A percentile compares a stretch with the other conserved stretches of the same genome.
These are phyloP conservation scores for Dicrostonyx torquatus DNA, from an alignment of 2,797 vertebrate species.

Conservation along the genomic window DNA sequence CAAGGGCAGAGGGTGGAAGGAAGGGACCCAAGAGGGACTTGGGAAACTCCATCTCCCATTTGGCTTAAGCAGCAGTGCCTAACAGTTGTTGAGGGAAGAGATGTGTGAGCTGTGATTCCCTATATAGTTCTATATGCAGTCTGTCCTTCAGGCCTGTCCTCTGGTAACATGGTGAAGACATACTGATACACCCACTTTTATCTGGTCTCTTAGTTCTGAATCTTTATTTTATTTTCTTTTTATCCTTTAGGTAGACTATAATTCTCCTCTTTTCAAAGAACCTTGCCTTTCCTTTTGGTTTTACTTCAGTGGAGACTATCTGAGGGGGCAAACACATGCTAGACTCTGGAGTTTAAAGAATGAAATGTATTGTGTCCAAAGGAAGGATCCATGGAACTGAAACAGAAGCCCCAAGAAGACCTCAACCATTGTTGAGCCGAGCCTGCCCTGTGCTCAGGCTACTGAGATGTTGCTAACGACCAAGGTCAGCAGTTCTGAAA, in stretches of 20 bases:
- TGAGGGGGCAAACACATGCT: not conserved
- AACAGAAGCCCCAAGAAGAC: not conserved
- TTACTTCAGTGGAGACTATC: not conserved
- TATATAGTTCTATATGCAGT: not conserved
- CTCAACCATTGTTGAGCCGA: not conserved
- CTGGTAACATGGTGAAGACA: too few relatives aligned
- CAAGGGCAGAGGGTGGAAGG: not conserved
- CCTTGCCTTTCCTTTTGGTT: not conserved
- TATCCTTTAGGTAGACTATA: not conserved
- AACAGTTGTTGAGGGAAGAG: not conserved
- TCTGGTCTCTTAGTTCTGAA: not conserved
- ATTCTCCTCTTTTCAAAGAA: not conserved
- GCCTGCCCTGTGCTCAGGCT: not conserved
- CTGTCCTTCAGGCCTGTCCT: not conserved
- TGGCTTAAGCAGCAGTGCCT: slow-evolving; percentile 29
- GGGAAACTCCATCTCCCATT: slow-evolving; percentile 35
- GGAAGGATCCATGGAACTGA: not conserved
- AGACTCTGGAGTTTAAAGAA: not conserved
- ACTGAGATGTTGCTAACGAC: not conserved
- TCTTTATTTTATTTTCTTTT: not conserved
- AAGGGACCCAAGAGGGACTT: not conserved
- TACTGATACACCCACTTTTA: not conserved
- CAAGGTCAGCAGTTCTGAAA: not conserved
- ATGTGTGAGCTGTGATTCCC: not conserved
- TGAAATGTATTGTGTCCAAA: not conserved